Percentiles rank a stretch among this genome's conserved stretches.
Evolutionary conservation across 2,113 vertebrate species (phyloP).

Genomic region (Machaerirhynchus nigripectus): DNA sequence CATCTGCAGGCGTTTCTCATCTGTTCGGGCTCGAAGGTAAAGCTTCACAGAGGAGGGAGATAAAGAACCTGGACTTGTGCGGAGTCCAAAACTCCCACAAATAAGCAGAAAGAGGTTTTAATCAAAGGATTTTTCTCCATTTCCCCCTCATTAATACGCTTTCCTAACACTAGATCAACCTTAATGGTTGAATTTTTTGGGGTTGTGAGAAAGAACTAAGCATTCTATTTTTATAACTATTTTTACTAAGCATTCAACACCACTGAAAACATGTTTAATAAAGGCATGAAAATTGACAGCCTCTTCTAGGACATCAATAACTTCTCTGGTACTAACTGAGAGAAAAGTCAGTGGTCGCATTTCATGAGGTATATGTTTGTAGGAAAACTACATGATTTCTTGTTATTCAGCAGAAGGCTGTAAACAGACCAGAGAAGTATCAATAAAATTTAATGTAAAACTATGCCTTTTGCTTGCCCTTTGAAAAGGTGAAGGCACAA

Average conservation of each 20-base stretch:
- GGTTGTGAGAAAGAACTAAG: background rate
- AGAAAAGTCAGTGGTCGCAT: background rate
- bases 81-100: no score
- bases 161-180: background rate
- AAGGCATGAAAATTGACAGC: background rate
- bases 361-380: background rate
- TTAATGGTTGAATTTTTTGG: background rate
- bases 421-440: background rate
- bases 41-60: no score
- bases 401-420: accelerated
- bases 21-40: no score
- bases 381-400: background rate
- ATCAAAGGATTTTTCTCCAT: background rate
- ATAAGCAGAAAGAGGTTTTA: background rate
- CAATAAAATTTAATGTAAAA: background rate
- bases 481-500: background rate
- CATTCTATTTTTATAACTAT: background rate
- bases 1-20: no score
- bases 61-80: no score
- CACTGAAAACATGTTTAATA: background rate
- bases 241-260: background rate
- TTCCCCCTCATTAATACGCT: background rate
- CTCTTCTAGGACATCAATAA: background rate
- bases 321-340: background rate
- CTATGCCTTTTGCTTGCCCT: background rate